Evolutionary conservation across 1,140 invertebrate species (phyloP).

Genomic region (Ooceraea biroi): DNA sequence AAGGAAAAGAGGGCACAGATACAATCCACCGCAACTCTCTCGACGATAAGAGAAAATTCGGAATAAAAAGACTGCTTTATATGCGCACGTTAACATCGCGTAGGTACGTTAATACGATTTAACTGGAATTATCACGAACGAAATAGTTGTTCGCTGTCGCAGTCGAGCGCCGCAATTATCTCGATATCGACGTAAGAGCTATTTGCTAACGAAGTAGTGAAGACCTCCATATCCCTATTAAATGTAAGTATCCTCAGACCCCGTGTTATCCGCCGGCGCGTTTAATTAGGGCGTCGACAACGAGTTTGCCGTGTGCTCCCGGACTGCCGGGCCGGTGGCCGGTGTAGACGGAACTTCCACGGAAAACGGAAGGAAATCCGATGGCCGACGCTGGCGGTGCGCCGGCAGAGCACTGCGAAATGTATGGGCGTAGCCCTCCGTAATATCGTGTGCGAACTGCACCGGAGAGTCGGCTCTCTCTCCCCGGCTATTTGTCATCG

Average conservation of each 20-base stretch:
- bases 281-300: constrained; percentile 72
- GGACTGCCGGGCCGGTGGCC: constrained; percentile 10
- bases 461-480: constrained; percentile 68
- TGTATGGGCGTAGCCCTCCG: constrained; percentile 74
- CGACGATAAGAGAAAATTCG: not conserved
- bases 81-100: not conserved
- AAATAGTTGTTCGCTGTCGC: not conserved
- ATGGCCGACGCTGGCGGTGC: constrained; percentile 66
- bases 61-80: not conserved
- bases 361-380: constrained; percentile 79
- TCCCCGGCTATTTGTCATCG: constrained; percentile 79
- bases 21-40: constrained; percentile 1
- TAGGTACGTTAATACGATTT: no score
- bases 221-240: constrained; percentile 25
- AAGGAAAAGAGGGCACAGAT: not conserved
- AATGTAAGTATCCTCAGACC: constrained; percentile 33
- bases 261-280: constrained; percentile 8
- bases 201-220: not conserved
- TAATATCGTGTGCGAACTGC: constrained; percentile 76
- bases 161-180: not conserved
- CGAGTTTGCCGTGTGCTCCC: constrained; percentile 49
- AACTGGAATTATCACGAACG: not conserved
- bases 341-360: constrained; percentile 64
- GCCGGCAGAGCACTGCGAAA: constrained; percentile 69
- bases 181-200: constrained; percentile 10